These are phyloP conservation scores for Dicyrtoma fusca DNA, from an alignment of 2,888 invertebrate genomes.

Conservation along the genomic window DNA sequence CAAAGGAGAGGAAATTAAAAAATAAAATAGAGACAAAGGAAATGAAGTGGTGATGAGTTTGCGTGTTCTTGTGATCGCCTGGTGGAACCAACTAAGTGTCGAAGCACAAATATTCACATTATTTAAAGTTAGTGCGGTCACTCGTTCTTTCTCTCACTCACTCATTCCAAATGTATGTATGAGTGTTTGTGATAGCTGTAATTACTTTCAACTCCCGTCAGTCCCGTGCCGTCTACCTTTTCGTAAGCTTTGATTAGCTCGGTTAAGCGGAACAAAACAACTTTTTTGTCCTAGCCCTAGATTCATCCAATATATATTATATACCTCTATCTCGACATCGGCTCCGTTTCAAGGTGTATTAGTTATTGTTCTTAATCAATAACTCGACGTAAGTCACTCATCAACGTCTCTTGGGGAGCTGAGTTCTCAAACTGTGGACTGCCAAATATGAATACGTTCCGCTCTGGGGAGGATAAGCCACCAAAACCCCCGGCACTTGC, in stretches of 20 bases:
- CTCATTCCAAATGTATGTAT: too few relatives aligned
- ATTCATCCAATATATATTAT: not conserved
- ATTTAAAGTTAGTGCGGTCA: too few relatives aligned
- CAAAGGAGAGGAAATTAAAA: too few relatives aligned
- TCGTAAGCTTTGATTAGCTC: too few relatives aligned
- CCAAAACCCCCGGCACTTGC: conserved; percentile 55
- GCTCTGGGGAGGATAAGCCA: conserved; percentile 47
- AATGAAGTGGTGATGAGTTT: not conserved
- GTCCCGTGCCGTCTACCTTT: too few relatives aligned
- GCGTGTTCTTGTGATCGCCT: not conserved
- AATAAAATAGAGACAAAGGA: too few relatives aligned
- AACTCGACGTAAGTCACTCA: conserved; percentile 40
- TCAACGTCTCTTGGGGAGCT: conserved; percentile 25
- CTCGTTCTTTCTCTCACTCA: too few relatives aligned
- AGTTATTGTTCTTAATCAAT: conserved; percentile 17
- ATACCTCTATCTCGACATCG: not conserved
- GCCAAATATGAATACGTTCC: conserved; percentile 50
- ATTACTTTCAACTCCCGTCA: not conserved
- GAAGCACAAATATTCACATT: too few relatives aligned
- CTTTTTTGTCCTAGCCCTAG: not conserved
- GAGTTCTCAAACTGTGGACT: conserved; percentile 51
- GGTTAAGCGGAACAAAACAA: too few relatives aligned
- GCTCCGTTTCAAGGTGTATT: not conserved
- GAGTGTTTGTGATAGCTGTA: conserved; percentile 4
- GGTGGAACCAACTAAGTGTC: too few relatives aligned